These are phyloP conservation scores for Watsonalla cultraria DNA, from an alignment of 2,888 invertebrate genomes.

Conservation along the genomic window DNA sequence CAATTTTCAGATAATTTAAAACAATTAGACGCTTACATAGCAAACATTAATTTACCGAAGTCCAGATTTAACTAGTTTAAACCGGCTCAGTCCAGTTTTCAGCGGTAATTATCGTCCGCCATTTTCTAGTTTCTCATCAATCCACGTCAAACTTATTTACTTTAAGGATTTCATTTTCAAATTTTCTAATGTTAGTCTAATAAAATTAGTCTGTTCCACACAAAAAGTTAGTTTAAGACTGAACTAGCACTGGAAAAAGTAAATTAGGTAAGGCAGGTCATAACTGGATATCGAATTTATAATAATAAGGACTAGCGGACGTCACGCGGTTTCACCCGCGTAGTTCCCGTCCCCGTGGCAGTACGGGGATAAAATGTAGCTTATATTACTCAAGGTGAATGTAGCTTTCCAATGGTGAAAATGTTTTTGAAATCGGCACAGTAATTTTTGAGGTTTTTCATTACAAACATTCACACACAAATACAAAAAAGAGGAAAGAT, in stretches of 20 bases:
- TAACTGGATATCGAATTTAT: too few species aligned
- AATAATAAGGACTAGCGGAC: too few species aligned
- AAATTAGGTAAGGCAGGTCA: neutral
- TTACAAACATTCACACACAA: too few species aligned
- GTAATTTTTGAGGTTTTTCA: too few species aligned
- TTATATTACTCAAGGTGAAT: too few species aligned
- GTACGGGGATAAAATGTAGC: too few species aligned
- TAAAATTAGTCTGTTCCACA: neutral
- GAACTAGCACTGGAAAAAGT: neutral
- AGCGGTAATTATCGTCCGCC: conserved; percentile 8
- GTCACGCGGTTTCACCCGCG: too few species aligned
- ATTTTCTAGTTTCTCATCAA: conserved; percentile 8
- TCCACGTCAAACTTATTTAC: conserved; percentile 4
- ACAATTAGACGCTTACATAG: neutral
- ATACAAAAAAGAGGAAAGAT: too few species aligned
- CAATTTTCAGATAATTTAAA: neutral
- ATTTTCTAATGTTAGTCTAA: neutral
- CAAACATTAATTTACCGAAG: neutral
- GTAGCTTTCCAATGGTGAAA: too few species aligned
- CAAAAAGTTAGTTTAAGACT: neutral
- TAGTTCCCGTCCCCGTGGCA: too few species aligned
- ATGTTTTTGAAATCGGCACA: too few species aligned
- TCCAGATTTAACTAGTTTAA: conserved; percentile 7
- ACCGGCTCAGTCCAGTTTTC: conserved; percentile 7
- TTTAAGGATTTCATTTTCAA: neutral